Base-by-base conservation (phyloP, 2,888 invertebrate genomes). In the Falcaria lacertinaria region DNA sequence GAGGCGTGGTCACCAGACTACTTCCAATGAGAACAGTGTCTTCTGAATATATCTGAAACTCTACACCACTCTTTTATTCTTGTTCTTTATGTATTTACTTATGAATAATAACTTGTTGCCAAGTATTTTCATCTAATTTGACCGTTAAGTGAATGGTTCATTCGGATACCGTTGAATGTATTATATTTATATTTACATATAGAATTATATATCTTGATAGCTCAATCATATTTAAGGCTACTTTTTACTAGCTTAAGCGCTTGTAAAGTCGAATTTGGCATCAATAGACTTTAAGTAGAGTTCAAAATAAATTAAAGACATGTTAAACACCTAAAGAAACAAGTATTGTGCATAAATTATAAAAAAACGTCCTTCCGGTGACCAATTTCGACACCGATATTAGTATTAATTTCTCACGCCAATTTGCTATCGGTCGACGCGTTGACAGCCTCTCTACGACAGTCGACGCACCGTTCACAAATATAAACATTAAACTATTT, bases 401-500 rank as follows among this genome's bases (percentile, higher is more conserved):
- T 51, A 56, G 47, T 54, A 59, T 64, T 58, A 64, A 65, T 68
- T 79, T 87, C 86, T 80, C 87, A 87, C 86, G 81, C 68, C 70
- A 78, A 84, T 87, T 77, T 74, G 71, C 71, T 67, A 67, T 66
- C 55, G 57, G 57, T 58, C 67, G 66, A 71, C 71, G 68, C 59
- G 63, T 66, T 70, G 74, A 71, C 76, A 73, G 66, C 61, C 50
- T 50, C 52, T 60, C 51, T 52, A n/a, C 19, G 19, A 19, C 6
- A 6, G 28, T 3, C 28, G 52, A 42, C 36, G 47, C 53, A 60
- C 54, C 60, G 60, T 66, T 70, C 64, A 66, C 65, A 72, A 67
- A 74, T 67, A 77, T 76, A 79, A 78, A 84, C 83, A 85, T 85
- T 88, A 84, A 83, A 84, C 81, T 80, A 80, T 86, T 88, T 87